Conservation (phyloP, 2,888 invertebrate species). For the Apotomis turbidana region DNA sequence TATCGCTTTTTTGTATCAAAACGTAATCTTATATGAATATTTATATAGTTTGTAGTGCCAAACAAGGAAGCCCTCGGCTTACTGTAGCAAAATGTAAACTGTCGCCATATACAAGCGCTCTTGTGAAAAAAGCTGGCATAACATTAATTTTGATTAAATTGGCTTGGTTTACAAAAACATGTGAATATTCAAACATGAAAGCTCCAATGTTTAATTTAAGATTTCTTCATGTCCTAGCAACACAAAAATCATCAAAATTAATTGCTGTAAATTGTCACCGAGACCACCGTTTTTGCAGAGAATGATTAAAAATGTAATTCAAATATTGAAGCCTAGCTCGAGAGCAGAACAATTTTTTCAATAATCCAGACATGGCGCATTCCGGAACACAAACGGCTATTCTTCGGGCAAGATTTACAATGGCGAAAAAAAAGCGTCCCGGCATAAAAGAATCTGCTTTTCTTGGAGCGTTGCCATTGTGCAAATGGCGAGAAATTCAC, state of each 20-base stretch:
- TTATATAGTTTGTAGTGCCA: no score
- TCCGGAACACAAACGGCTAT: constrained; percentile 55
- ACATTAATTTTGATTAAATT: no score
- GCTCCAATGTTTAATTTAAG: no score
- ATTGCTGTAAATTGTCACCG: background rate
- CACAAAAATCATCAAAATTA: no score
- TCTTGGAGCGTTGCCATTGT: constrained; percentile 47
- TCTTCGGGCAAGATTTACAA: constrained; percentile 63
- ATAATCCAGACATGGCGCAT: constrained; percentile 53
- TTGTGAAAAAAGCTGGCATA: no score
- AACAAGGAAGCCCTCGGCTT: no score
- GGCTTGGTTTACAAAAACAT: no score
- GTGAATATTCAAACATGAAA: no score
- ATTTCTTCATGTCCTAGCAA: no score
- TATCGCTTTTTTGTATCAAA: background rate
- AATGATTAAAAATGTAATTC: background rate
- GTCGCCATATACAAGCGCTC: no score
- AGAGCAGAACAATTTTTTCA: constrained; percentile 43
- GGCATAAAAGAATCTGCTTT: constrained; percentile 45
- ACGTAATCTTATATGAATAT: background rate
- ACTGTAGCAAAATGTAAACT: no score
- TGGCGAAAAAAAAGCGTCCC: constrained; percentile 47
- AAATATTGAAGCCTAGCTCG: constrained; percentile 6
- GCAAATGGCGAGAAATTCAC: constrained; percentile 38
- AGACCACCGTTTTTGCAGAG: background rate